Evolutionary conservation across 2,797 vertebrate genomes (phyloP).

Genomic region (Manis crassicaudata): DNA sequence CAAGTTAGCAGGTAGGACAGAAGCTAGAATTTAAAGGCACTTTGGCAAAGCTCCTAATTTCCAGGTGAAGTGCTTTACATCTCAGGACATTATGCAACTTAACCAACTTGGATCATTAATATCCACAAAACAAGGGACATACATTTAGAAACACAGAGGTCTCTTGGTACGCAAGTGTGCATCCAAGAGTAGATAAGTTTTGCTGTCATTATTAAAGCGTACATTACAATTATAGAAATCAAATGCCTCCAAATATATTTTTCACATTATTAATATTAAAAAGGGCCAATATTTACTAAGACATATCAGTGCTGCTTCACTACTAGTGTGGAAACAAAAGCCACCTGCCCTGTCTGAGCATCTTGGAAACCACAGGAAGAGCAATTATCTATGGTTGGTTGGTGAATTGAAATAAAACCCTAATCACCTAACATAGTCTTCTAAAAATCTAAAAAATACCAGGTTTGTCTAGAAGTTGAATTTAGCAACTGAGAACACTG

Average conservation of each 20-base stretch:
- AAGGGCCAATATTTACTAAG: not conserved
- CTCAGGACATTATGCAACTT: not conserved
- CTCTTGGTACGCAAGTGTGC: not conserved
- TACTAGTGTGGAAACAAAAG: not conserved
- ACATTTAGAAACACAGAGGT: not conserved
- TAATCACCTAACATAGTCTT: not conserved
- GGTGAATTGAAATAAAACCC: slow-evolving; percentile 36
- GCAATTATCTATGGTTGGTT: slow-evolving; percentile 52
- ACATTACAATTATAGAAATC: not conserved
- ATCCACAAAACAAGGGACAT: not conserved
- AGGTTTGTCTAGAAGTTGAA: not conserved
- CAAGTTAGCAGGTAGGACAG: not conserved
- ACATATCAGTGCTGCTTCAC: not conserved
- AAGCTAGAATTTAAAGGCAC: not conserved
- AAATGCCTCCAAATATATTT: not conserved
- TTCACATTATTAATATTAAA: not conserved
- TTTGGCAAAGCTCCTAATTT: not conserved
- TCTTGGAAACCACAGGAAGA: slow-evolving; percentile 65
- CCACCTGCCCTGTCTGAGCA: slow-evolving; percentile 39
- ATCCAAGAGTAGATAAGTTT: not conserved
- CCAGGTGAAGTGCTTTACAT: not conserved
- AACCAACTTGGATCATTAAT: not conserved
- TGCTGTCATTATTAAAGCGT: not conserved
- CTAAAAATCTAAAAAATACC: slow-evolving; percentile 21
- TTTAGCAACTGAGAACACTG: not conserved